phyloP scores from a whole-genome alignment of 2,888 invertebrate species.

The Alloscopus bannaensis region DNA sequence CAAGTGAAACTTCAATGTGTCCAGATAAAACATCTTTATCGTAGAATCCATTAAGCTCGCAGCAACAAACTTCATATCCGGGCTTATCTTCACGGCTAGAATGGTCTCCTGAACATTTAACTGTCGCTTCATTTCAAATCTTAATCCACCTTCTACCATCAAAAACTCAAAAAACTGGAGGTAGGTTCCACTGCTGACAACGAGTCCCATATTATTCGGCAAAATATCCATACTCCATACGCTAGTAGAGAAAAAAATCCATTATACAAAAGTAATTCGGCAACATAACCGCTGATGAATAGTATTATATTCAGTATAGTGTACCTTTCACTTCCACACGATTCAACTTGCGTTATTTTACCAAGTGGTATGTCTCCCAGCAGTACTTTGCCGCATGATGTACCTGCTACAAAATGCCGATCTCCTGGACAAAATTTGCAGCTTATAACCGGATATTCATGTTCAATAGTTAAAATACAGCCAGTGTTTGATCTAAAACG shows the following conservation, averaged over 20 bases:
- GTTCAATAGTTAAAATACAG: slow-evolving; percentile 83
- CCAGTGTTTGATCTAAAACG: slow-evolving; percentile 75
- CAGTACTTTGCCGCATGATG: slow-evolving; percentile 88
- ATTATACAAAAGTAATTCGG: background rate
- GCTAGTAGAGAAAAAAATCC: slow-evolving; percentile 41
- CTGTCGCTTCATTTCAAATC: slow-evolving; percentile 69
- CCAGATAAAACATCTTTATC: slow-evolving; percentile 83
- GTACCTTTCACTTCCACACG: slow-evolving; percentile 71
- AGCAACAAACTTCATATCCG: slow-evolving; percentile 91
- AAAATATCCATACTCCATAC: slow-evolving; percentile 71
- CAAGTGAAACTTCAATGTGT: slow-evolving; percentile 75
- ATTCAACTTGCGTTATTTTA: slow-evolving; percentile 78
- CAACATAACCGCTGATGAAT: background rate
- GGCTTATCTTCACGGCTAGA: slow-evolving; percentile 87
- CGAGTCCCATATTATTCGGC: slow-evolving; percentile 70
- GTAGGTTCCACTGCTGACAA: slow-evolving; percentile 66
- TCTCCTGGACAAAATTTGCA: slow-evolving; percentile 89
- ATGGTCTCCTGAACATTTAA: slow-evolving; percentile 92
- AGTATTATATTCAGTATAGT: background rate
- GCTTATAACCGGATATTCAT: slow-evolving; percentile 81
- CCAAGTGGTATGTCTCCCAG: slow-evolving; percentile 91
- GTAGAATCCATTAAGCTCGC: slow-evolving; percentile 94
- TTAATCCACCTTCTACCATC: slow-evolving; percentile 70
- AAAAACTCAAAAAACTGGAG: slow-evolving; percentile 71
- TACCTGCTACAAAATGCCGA: slow-evolving; percentile 90